Evolutionary conservation across 2,888 invertebrate species (phyloP).

Genomic region (Nematopogon swammerdamellus): DNA sequence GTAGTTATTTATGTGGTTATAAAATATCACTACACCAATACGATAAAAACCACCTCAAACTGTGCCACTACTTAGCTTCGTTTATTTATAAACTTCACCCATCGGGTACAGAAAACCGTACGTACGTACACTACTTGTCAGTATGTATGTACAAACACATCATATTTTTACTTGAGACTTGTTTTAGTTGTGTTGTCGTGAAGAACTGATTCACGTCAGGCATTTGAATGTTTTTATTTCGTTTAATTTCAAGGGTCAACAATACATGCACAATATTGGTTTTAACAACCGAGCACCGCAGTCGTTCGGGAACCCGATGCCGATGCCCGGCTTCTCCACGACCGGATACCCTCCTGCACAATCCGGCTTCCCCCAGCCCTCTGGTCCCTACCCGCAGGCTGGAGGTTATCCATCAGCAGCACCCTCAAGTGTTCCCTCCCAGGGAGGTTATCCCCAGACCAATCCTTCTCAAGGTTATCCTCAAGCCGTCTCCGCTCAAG

Average conservation of each 20-base stretch:
- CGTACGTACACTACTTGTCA: too few relatives aligned
- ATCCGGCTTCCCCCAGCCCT: constrained; percentile 29
- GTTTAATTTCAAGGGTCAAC: constrained; percentile 49
- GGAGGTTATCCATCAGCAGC: constrained; percentile 17
- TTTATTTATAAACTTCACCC: too few relatives aligned
- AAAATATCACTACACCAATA: too few relatives aligned
- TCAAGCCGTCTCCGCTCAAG: constrained; percentile 18
- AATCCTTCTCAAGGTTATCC: constrained; percentile 21
- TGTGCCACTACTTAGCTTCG: too few relatives aligned
- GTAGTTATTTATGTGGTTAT: too few relatives aligned
- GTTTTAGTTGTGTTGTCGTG: too few relatives aligned
- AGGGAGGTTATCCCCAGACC: constrained; percentile 16
- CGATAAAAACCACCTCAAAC: too few relatives aligned
- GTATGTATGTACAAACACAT: too few relatives aligned
- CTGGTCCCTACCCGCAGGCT: constrained; percentile 24
- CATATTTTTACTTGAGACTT: too few relatives aligned
- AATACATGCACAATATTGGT: constrained; percentile 46
- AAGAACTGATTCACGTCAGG: too few relatives aligned
- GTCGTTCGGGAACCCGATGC: constrained; percentile 47
- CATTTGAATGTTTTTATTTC: constrained; percentile 13
- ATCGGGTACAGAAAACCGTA: too few relatives aligned
- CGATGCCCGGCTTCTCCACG: constrained; percentile 41
- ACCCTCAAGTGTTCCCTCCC: constrained; percentile 7
- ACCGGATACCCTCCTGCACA: constrained; percentile 38
- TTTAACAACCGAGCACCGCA: constrained; percentile 47